phyloP scores from a whole-genome alignment of 1,140 invertebrate genomes.

The Apocrypta bakeri region DNA sequence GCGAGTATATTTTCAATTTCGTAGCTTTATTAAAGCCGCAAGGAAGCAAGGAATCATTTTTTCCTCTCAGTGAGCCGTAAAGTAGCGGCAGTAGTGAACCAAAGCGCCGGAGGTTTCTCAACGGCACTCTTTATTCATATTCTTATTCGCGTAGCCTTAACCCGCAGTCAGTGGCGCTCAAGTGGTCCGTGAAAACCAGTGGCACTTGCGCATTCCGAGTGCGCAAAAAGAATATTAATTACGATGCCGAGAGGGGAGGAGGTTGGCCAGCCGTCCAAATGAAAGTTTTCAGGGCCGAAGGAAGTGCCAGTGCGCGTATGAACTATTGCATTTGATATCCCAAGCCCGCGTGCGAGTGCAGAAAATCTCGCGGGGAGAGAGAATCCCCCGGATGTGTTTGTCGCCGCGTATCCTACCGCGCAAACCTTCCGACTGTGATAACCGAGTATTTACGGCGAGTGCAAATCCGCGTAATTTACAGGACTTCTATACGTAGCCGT shows the following conservation, averaged over 20 bases:
- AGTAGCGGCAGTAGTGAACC: neutral
- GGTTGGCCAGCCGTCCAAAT: neutral
- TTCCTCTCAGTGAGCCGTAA: neutral
- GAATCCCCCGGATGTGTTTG: constrained; percentile 58
- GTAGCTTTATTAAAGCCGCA: neutral
- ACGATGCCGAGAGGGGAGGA: neutral
- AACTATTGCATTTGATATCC: constrained; percentile 65
- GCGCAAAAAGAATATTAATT: constrained; percentile 47
- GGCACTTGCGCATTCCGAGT: neutral
- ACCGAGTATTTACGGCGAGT: constrained; percentile 71
- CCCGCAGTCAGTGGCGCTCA: neutral
- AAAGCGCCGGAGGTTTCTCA: constrained; percentile 22
- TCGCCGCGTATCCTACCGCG: constrained; percentile 61
- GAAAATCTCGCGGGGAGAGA: constrained; percentile 61
- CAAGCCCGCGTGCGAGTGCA: neutral
- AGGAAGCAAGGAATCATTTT: constrained; percentile 12
- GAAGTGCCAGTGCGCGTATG: constrained; percentile 42
- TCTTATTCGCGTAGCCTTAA: neutral
- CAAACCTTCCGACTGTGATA: constrained; percentile 70
- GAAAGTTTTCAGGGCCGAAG: constrained; percentile 26
- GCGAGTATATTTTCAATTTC: neutral
- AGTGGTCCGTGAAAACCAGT: constrained; percentile 12
- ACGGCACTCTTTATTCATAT: constrained; percentile 26
- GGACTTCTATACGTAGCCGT: constrained; percentile 33
- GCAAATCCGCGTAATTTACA: constrained; percentile 70